Evolutionary conservation across 2,113 vertebrate genomes (phyloP), one percentile per base, ranked within the genome.

Genomic region (Apteryx mantelli): DNA sequence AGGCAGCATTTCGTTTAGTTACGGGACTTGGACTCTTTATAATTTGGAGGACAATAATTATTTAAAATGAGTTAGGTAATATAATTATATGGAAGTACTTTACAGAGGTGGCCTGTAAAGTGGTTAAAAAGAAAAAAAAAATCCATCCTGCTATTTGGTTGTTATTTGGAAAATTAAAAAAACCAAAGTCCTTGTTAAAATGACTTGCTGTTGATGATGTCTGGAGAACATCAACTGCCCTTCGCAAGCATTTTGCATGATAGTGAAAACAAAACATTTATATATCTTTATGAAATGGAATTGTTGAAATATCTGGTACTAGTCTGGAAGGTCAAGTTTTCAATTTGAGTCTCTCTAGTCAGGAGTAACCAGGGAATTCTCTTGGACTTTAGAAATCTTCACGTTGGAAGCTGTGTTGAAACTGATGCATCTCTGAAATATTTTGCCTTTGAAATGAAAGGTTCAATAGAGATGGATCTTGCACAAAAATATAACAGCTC

Each of bases 281-380:
- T 71, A 7, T 36, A 5, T 84, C 77, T 80, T 50, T 82, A 46
- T 78, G 65, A 71, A 92, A 73, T 61, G 3, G 44, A 86, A 18
- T 30, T 77, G 19, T 56, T 88, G 88, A 86, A 83, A 63, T 60
- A 89, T 42, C 82, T 50, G 2, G 91, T 68, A n/a, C 26, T 28
- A 42, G 55, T 64, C 64, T 81, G 56, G 93, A 91, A 95, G 81
- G 83, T 93, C 83, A 92, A 3, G 30, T 58, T 93, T 85, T 92
- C 84, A 60, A n/a, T 80, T 77, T 58, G 78, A 69, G 36, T 34
- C 6, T 94, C 56, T 65, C 40, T 89, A 32, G 36, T 66, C 32
- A 60, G 83, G 50, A 95, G 44, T 65, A 85, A 81, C 53, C 75
- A 50, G 50, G 46, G 46, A 58, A 20, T 76, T 94, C 74, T 69